A percentile compares a stretch with the other conserved stretches of the same genome.
Evolutionary conservation across 2,113 vertebrate species (phyloP).

Genomic region (Eretmodus cyanostictus): DNA sequence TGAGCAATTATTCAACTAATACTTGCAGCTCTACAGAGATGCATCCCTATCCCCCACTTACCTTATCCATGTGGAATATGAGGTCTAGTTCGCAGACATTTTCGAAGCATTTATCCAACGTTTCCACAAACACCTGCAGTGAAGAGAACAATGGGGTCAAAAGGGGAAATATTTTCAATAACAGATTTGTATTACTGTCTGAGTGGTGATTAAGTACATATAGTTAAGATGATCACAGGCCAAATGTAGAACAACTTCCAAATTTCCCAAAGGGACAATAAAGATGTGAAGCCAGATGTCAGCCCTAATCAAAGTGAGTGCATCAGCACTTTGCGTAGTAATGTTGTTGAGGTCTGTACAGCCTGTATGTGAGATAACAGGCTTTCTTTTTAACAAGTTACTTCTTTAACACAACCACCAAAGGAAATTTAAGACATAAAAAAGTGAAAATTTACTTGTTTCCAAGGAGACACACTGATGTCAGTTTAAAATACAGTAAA

Average conservation of each 20-base stretch:
- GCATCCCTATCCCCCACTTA: not conserved
- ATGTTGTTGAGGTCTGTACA: not conserved
- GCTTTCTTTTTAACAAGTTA: not conserved
- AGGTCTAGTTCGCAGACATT: constrained; percentile 93
- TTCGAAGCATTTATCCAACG: constrained; percentile 93
- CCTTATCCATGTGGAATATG: constrained; percentile 98
- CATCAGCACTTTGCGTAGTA: not conserved
- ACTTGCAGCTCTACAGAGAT: not conserved
- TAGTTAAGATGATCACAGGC: not conserved
- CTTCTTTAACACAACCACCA: not conserved
- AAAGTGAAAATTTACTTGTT: not conserved
- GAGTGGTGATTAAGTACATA: not conserved
- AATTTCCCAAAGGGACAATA: not conserved
- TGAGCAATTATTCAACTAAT: not conserved
- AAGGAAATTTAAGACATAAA: rapidly evolving
- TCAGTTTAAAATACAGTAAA: not conserved
- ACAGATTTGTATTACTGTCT: not conserved
- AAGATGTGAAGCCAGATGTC: not conserved
- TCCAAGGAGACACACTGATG: not conserved
- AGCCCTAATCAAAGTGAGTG: not conserved
- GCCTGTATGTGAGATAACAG: not conserved
- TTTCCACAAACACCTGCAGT: constrained; percentile 90
- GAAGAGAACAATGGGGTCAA: not conserved
- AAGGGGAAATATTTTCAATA: not conserved
- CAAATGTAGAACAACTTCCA: not conserved